Conservation (phyloP, 2,888 invertebrate genomes). For the Melieria picta region DNA sequence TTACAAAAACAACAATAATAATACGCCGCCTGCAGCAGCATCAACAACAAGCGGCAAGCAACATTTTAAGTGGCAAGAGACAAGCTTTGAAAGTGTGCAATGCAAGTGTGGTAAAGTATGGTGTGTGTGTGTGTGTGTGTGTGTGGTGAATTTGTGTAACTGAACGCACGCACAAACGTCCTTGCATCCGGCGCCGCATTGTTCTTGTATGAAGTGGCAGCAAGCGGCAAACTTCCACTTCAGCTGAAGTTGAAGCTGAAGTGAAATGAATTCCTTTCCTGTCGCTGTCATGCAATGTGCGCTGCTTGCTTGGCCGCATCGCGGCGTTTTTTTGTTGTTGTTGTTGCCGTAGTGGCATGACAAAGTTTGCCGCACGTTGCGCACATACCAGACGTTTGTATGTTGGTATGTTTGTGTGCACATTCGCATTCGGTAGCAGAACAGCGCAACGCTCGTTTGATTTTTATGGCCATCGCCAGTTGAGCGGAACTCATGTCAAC, state of each 20-base stretch:
- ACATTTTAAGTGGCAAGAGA: not conserved
- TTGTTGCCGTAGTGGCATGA: slow-evolving; percentile 23
- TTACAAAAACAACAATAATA: too few relatives aligned
- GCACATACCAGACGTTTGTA: not conserved
- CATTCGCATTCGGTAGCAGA: too few relatives aligned
- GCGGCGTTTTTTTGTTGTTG: slow-evolving; percentile 14
- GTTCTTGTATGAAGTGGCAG: too few relatives aligned
- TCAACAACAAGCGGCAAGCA: not conserved
- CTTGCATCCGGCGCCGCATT: not conserved
- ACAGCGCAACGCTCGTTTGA: too few relatives aligned
- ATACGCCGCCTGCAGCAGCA: not conserved
- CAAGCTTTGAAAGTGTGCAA: too few relatives aligned
- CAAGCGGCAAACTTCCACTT: too few relatives aligned
- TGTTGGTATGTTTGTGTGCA: too few relatives aligned
- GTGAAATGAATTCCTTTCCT: slow-evolving; percentile 24
- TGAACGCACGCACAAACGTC: slow-evolving; percentile 7
- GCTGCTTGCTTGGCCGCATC: not conserved
- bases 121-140: too few relatives aligned
- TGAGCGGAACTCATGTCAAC: not conserved
- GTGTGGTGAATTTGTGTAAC: too few relatives aligned
- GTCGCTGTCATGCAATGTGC: slow-evolving; percentile 3
- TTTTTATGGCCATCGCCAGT: slow-evolving; percentile 6
- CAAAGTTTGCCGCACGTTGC: slow-evolving; percentile 34
- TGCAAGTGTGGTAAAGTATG: too few relatives aligned
- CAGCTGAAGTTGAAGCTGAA: not conserved